Evolutionary conservation across 2,888 invertebrate species (phyloP), one percentile per base, ranked within the genome.

Genomic region (Holacanthella duospinosa): DNA sequence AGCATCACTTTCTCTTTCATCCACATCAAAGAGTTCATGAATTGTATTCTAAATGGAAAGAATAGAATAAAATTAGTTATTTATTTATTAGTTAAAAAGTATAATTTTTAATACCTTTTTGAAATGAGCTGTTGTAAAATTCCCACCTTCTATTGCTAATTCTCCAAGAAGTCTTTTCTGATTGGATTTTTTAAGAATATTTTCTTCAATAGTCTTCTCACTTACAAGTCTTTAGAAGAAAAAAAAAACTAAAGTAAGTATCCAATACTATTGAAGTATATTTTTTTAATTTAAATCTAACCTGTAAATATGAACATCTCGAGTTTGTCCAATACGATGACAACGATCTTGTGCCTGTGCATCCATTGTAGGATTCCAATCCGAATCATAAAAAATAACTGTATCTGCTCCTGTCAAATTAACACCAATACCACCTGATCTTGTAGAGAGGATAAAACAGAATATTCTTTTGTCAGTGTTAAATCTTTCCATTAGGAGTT

Each of bases 291-390:
- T 6, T 27, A 24, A n/a, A 12, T 75, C 83, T 84, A 85, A 48
- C 48, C 48, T 82, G 80, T 93, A 97, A 76, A 99, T 96, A 80
- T 96, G 94, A 68, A 99, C 99, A 83, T 99, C 96, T 73, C 96
- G 83, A 24, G 97, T 99, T 81, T 99, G 99, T 0, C 99, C 99
- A 77, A 99, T 99, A 74, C 99, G 86, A 82, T 99, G 99, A 78
- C 96, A 96, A 73, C 95, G 84, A 80, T 93, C 93, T 79, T 92
- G 92, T 68, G 92, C 93, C 78, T 93, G 93, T 66, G 96, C 96
- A 81, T 99, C 99, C 96, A 99, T 97, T 3, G 96, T 97, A 59
- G 97, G 97, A 83, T 97, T 97, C 97, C 96, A 97, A 80, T 97
- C 96, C 67, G 94, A 95, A 81, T 99, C 99, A 79, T 99, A 99